Conservation (phyloP, 2,797 vertebrate genomes). For the Pempheris klunzingeri region DNA sequence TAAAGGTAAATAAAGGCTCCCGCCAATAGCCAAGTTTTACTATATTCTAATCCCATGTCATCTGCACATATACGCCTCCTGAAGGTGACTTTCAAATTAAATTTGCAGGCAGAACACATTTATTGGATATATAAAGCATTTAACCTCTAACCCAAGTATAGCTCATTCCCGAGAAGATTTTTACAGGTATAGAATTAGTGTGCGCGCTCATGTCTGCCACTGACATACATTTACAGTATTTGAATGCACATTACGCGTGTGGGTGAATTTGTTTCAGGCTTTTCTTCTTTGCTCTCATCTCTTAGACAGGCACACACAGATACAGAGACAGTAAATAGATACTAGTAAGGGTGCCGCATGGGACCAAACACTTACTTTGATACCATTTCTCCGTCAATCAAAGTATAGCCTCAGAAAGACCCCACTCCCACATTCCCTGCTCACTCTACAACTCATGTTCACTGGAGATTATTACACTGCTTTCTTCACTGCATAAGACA, state of each 20-base stretch:
- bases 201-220: background rate
- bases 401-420: conserved; percentile 63
- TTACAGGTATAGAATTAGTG: conserved; percentile 7
- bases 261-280: conserved; percentile 8
- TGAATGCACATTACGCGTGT: background rate
- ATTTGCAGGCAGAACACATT: conserved; percentile 49
- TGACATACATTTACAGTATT: background rate
- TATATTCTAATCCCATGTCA: conserved; percentile 55
- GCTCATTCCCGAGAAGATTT: conserved; percentile 22
- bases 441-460: conserved; percentile 32
- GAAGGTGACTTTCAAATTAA: conserved; percentile 69
- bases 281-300: conserved; percentile 15
- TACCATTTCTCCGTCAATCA: conserved; percentile 63
- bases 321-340: conserved; percentile 46
- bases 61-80: conserved; percentile 26
- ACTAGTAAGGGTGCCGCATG: conserved; percentile 39
- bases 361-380: conserved; percentile 60
- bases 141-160: conserved; percentile 54
- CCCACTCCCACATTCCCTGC: conserved; percentile 45
- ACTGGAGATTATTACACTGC: conserved; percentile 49
- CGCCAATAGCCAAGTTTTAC: conserved; percentile 46
- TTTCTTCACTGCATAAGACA: conserved; percentile 48
- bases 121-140: conserved; percentile 57
- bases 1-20: conserved; percentile 49
- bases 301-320: conserved; percentile 29